phyloP scores from a whole-genome alignment of 2,888 invertebrate genomes.

The Tetramorium bicarinatum region DNA sequence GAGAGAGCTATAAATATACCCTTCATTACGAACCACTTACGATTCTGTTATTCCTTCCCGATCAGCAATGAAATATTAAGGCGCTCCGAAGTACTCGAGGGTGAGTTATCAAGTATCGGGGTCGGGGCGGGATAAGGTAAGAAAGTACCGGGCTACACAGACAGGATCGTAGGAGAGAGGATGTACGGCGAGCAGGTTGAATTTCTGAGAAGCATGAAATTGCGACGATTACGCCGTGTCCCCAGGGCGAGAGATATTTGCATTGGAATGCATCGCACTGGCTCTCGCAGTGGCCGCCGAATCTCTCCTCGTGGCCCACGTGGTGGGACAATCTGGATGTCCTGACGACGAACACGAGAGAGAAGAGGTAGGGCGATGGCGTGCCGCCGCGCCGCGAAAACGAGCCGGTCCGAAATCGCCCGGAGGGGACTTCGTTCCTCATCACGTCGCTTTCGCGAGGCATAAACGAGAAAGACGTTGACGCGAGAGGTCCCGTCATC shows the following conservation, averaged over 20 bases:
- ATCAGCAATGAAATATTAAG: conserved; percentile 57
- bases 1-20: conserved; percentile 45
- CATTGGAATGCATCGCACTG: conserved; percentile 84
- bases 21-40: conserved; percentile 47
- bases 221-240: conserved; percentile 83
- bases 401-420: conserved; percentile 61
- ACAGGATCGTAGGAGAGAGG: conserved; percentile 20
- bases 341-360: conserved; percentile 78
- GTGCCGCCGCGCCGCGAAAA: conserved; percentile 69
- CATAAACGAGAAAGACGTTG: conserved; percentile 67
- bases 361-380: conserved; percentile 71
- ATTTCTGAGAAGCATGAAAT: conserved; percentile 85
- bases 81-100: conserved; percentile 24
- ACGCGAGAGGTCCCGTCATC: conserved; percentile 57
- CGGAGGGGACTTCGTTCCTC: conserved; percentile 27
- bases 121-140: not conserved
- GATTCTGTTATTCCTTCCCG: conserved; percentile 46
- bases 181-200: conserved; percentile 68
- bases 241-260: conserved; percentile 83
- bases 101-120: conserved; percentile 36
- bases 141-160: not conserved
- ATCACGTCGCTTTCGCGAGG: conserved; percentile 18
- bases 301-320: conserved; percentile 76
- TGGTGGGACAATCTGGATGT: conserved; percentile 79
- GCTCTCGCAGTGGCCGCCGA: conserved; percentile 80